phyloP scores from a whole-genome alignment of 2,888 invertebrate genomes.

The Physocephala rufipes region DNA sequence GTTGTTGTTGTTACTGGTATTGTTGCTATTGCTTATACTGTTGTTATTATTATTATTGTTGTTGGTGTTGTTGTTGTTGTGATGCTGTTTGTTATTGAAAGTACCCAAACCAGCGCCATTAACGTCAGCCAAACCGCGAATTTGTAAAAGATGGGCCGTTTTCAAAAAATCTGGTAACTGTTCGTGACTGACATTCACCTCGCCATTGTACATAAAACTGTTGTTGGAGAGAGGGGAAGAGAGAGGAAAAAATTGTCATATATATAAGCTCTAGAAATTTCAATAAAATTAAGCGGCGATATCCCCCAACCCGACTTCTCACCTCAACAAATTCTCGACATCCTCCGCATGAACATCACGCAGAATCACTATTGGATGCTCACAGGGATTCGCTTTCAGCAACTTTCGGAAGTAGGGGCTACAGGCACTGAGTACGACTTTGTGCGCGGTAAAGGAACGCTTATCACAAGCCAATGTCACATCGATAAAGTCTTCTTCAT shows the following conservation, averaged over 20 bases:
- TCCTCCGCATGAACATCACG: slow-evolving; percentile 86
- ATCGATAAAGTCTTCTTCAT: slow-evolving; percentile 93
- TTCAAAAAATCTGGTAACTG: slow-evolving; percentile 85
- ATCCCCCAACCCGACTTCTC: slow-evolving; percentile 38
- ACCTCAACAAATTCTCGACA: slow-evolving; percentile 86
- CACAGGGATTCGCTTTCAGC: slow-evolving; percentile 89
- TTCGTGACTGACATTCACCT: slow-evolving; percentile 89
- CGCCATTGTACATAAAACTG: slow-evolving; percentile 92
- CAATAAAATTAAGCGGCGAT: too few relatives aligned
- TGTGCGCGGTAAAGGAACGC: slow-evolving; percentile 89
- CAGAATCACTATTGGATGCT: slow-evolving; percentile 88
- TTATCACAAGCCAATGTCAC: slow-evolving; percentile 90
- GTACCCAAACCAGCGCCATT: slow-evolving; percentile 57
- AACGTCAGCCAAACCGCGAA: slow-evolving; percentile 86
- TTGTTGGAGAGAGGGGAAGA: slow-evolving; percentile 23
- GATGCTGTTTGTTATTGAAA: slow-evolving; percentile 25
- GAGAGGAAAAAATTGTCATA: not conserved
- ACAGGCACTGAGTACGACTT: slow-evolving; percentile 90
- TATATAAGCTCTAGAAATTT: too few relatives aligned
- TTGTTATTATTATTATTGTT: slow-evolving; percentile 36
- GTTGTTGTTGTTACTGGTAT: slow-evolving; percentile 37
- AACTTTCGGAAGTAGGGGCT: slow-evolving; percentile 90
- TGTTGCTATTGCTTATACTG: slow-evolving; percentile 46
- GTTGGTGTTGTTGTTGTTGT: slow-evolving; percentile 47
- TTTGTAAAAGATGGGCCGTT: slow-evolving; percentile 87